Evolutionary conservation across 2,888 invertebrate species (phyloP).

Genomic region (Watsonalla binaria): DNA sequence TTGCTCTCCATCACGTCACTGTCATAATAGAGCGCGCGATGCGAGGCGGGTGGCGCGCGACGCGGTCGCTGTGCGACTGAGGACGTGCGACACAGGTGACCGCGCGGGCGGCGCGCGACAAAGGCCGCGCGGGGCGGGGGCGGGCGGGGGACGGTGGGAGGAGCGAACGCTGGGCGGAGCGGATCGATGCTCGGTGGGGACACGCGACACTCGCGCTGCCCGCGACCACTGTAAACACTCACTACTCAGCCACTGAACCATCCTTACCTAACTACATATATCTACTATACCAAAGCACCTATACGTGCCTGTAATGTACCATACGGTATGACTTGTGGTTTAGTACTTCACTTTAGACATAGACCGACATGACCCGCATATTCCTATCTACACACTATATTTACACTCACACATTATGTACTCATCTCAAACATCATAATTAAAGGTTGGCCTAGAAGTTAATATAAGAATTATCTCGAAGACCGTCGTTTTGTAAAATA

Average conservation of each 20-base stretch:
- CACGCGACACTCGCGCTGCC: constrained; percentile 69
- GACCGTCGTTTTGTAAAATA: too few species aligned
- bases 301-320: constrained; percentile 16
- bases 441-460: too few species aligned
- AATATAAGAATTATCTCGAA: too few species aligned
- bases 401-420: too few species aligned
- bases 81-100: constrained; percentile 79
- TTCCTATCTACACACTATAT: too few species aligned
- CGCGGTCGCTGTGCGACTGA: constrained; percentile 79
- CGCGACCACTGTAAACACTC: constrained; percentile 61
- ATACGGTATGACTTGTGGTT: background rate
- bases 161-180: constrained; percentile 74
- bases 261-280: constrained; percentile 58
- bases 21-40: constrained; percentile 62
- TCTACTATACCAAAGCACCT: constrained; percentile 25
- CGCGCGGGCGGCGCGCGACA: constrained; percentile 71
- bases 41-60: constrained; percentile 78
- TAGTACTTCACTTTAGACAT: too few species aligned
- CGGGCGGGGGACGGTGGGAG: constrained; percentile 56
- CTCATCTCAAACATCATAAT: too few species aligned
- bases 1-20: constrained; percentile 75
- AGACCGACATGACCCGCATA: too few species aligned
- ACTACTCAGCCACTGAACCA: constrained; percentile 45
- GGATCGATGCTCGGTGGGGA: constrained; percentile 76
- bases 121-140: constrained; percentile 64